Percentiles rank a stretch among this genome's conserved stretches.
Evolutionary conservation across 2,797 vertebrate species (phyloP).

Genomic region (Micromesistius poutassou): DNA sequence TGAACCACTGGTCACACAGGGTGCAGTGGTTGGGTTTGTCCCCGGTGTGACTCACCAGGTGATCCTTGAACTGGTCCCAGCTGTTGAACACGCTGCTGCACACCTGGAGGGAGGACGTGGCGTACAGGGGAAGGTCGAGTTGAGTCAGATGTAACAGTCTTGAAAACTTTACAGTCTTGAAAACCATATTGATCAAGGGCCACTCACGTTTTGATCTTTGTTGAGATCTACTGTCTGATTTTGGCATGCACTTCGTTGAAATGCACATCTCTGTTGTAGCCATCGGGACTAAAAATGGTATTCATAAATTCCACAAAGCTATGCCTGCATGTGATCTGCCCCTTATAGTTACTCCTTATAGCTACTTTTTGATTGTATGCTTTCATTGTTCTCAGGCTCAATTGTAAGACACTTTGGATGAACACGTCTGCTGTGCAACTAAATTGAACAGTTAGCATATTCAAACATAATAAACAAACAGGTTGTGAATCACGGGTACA

Average conservation of each 20-base stretch:
- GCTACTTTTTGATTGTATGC: not conserved
- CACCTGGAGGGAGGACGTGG: conserved; percentile 73
- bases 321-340: not conserved
- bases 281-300: not conserved
- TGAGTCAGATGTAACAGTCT: too few species aligned
- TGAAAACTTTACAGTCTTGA: too few species aligned
- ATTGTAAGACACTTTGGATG: not conserved
- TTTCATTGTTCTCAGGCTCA: not conserved
- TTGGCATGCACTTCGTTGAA: not conserved
- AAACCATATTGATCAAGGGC: not conserved
- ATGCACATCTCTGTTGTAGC: too few species aligned
- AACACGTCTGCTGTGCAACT: not conserved
- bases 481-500: not conserved
- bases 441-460: not conserved
- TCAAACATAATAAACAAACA: not conserved
- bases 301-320: not conserved
- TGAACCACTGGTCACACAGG: conserved; percentile 96
- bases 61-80: conserved; percentile 98
- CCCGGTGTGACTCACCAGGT: conserved; percentile 93
- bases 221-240: not conserved
- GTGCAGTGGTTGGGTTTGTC: conserved; percentile 98
- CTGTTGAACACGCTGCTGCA: conserved; percentile 97
- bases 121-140: too few species aligned
- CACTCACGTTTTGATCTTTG: not conserved
- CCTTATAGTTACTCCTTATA: too few species aligned